A percentile compares a stretch with the other conserved stretches of the same genome.
These are phyloP conservation scores for Xanthorhoe spadicearia DNA, from an alignment of 2,888 invertebrate genomes.

Conservation along the genomic window DNA sequence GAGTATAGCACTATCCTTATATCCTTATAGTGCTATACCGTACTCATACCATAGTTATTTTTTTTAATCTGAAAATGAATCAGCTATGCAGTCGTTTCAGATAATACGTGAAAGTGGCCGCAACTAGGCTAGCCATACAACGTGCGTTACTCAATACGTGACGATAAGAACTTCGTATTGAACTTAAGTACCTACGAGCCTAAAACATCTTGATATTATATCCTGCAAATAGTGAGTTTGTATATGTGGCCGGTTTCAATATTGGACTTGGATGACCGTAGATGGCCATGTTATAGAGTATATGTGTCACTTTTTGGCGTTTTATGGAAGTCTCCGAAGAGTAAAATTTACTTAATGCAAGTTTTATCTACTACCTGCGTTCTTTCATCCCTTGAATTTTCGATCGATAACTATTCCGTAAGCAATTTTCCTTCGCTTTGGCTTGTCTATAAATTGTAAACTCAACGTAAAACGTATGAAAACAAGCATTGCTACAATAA, in stretches of 20 bases:
- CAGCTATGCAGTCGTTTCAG: background rate
- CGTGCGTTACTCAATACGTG: conserved; percentile 31
- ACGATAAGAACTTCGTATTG: conserved; percentile 33
- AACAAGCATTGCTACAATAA: background rate
- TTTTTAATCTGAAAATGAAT: background rate
- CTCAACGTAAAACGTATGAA: background rate
- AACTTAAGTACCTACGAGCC: conserved; percentile 2
- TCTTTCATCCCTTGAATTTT: background rate
- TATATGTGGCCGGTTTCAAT: too few relatives aligned
- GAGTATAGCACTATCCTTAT: too few relatives aligned
- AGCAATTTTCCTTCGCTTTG: background rate
- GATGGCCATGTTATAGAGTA: too few relatives aligned
- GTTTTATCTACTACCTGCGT: background rate
- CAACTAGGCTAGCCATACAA: conserved; percentile 22
- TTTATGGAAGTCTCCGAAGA: too few relatives aligned
- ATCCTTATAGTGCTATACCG: too few relatives aligned
- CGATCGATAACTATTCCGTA: background rate
- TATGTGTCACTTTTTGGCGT: too few relatives aligned
- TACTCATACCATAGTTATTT: background rate
- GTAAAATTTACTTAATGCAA: too few relatives aligned
- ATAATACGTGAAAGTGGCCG: conserved; percentile 16
- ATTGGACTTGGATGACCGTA: too few relatives aligned
- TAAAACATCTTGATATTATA: background rate
- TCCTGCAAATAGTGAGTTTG: too few relatives aligned
- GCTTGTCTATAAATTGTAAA: background rate